Evolutionary conservation across 2,888 invertebrate genomes (phyloP).

Genomic region (Tenthredo distinguenda): DNA sequence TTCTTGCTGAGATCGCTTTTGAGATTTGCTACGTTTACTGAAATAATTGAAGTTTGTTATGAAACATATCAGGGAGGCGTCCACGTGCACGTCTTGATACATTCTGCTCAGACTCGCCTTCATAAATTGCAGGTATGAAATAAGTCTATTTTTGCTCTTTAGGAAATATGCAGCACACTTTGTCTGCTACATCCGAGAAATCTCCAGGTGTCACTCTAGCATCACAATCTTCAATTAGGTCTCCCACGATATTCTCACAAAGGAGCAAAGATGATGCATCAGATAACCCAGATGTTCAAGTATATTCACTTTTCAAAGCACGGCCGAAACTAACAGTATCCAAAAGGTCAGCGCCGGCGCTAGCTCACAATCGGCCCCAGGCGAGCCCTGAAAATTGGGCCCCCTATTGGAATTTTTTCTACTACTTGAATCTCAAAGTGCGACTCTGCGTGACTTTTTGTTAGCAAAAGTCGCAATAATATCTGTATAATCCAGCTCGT

Average conservation of each 20-base stretch:
- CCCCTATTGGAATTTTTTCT: not conserved
- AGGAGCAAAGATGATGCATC: not conserved
- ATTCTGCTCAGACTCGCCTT: not conserved
- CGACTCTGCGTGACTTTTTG: conserved; percentile 40
- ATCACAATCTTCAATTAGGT: not conserved
- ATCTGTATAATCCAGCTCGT: not conserved
- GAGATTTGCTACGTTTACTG: not conserved
- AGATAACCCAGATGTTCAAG: not conserved
- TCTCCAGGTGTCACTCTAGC: not conserved
- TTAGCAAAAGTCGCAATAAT: conserved; percentile 26
- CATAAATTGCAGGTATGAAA: not conserved
- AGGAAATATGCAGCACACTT: not conserved
- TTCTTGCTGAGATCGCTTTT: not conserved
- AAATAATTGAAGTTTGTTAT: not conserved
- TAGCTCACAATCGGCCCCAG: not conserved
- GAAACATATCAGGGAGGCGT: not conserved
- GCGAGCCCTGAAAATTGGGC: conserved; percentile 12
- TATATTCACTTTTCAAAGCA: not conserved
- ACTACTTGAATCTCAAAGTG: not conserved
- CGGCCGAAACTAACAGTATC: not conserved
- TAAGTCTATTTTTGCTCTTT: not conserved
- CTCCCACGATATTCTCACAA: not conserved
- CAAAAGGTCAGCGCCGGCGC: conserved; percentile 20
- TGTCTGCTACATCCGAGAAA: not conserved
- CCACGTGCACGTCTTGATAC: not conserved